phyloP scores from a whole-genome alignment of 1,140 invertebrate species.

The Diabrotica virgifera region DNA sequence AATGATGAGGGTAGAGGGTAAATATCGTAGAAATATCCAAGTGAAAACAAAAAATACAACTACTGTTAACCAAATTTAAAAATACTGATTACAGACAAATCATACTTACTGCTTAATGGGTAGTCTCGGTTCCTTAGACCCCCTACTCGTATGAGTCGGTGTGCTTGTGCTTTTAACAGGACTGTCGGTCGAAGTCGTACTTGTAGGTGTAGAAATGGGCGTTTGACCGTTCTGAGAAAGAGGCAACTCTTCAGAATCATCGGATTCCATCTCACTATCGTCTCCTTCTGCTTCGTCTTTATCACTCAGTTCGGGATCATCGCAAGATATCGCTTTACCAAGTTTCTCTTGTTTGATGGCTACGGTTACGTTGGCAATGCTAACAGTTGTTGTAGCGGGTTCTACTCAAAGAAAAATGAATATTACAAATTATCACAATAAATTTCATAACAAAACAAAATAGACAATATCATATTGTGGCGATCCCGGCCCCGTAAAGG shows the following conservation, averaged over 20 bases:
- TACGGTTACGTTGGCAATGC: constrained; percentile 14
- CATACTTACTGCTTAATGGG: constrained; percentile 59
- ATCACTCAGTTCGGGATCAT: constrained; percentile 69
- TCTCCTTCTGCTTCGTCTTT: constrained; percentile 81
- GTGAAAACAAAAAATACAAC: no score
- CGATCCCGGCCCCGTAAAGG: no score
- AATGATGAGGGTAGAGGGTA: no score
- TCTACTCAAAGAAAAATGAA: constrained; percentile 7
- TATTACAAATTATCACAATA: no score
- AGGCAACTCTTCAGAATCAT: constrained; percentile 58
- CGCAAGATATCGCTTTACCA: constrained; percentile 57
- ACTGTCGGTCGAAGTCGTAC: background rate
- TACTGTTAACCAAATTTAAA: no score
- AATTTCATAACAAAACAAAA: no score
- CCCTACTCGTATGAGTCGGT: constrained; percentile 6
- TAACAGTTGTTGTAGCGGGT: constrained; percentile 8
- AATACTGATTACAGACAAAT: no score
- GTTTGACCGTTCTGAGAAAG: constrained; percentile 40
- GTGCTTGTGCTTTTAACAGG: background rate
- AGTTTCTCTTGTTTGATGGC: constrained; percentile 45
- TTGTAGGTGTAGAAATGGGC: constrained; percentile 1
- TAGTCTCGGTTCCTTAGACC: constrained; percentile 44
- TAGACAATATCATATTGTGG: no score
- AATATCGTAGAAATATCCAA: no score
- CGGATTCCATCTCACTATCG: constrained; percentile 59